Evolutionary conservation across 2,113 vertebrate species (phyloP).

Genomic region (Polypterus bichir): DNA sequence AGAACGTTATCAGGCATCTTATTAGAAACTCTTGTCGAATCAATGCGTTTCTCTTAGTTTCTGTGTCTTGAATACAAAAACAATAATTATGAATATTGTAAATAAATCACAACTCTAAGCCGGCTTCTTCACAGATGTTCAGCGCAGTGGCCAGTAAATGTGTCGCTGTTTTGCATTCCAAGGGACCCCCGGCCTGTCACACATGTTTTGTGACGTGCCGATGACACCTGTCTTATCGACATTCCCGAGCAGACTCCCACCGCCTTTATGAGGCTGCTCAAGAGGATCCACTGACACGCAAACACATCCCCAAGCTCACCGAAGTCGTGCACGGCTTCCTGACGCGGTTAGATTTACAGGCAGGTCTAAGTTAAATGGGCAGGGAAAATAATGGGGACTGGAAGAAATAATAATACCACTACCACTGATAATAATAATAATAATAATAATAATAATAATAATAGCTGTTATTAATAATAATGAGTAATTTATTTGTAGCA

Average conservation of each 20-base stretch:
- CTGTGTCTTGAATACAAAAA: slow-evolving; percentile 9
- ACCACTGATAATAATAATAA: too few species aligned
- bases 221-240: background rate
- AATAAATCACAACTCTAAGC: background rate
- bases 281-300: too few species aligned
- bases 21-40: slow-evolving; percentile 12
- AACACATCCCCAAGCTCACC: too few species aligned
- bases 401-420: too few species aligned
- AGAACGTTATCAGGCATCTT: slow-evolving; percentile 18
- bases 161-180: background rate
- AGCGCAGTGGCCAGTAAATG: background rate
- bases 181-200: background rate
- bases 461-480: too few species aligned
- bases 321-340: too few species aligned
- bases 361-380: too few species aligned
- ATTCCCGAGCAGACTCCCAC: background rate
- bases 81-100: background rate
- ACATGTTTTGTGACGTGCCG: background rate
- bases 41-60: slow-evolving; percentile 3
- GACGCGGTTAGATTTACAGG: too few species aligned
- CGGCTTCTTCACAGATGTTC: too few species aligned
- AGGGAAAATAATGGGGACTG: too few species aligned
- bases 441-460: too few species aligned
- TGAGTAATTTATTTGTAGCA: too few species aligned
- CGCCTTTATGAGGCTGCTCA: background rate